phyloP scores from a whole-genome alignment of 1,140 invertebrate species.

The Andricus grossulariae region DNA sequence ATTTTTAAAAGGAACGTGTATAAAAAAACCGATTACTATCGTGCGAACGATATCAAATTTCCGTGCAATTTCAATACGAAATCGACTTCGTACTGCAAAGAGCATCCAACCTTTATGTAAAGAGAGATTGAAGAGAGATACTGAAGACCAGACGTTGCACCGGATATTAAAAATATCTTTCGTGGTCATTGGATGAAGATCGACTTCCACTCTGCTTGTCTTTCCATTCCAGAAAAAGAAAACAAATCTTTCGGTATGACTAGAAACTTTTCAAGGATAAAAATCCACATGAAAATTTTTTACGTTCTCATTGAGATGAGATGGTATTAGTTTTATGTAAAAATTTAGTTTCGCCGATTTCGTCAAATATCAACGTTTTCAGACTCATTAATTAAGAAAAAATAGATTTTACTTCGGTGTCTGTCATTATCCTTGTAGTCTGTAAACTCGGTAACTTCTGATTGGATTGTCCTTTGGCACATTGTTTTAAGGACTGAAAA shows the following conservation, averaged over 20 bases:
- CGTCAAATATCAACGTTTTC: too few species aligned
- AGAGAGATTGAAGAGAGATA: conserved; percentile 8
- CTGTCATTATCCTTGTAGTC: too few species aligned
- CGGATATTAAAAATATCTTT: conserved; percentile 71
- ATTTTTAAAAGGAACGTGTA: not conserved
- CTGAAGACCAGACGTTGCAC: conserved; percentile 38
- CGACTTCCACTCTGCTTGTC: conserved; percentile 58
- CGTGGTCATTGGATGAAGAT: conserved; percentile 53
- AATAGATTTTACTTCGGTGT: too few species aligned
- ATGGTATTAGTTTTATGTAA: too few species aligned
- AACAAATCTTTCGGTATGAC: conserved; percentile 33
- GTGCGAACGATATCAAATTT: conserved; percentile 45
- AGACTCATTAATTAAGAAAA: too few species aligned
- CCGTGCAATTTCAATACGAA: conserved; percentile 52
- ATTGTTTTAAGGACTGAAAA: too few species aligned
- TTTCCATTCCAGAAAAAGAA: conserved; percentile 35
- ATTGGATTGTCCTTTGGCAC: not conserved
- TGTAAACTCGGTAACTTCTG: too few species aligned
- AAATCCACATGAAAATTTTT: not conserved
- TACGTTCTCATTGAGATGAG: not conserved
- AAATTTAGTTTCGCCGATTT: too few species aligned
- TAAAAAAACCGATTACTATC: not conserved
- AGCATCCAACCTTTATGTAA: conserved; percentile 24
- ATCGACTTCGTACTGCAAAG: conserved; percentile 13
- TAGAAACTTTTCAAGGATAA: conserved; percentile 8